These are phyloP conservation scores for Drymonia ruficornis DNA, from an alignment of 2,888 invertebrate genomes.

Conservation along the genomic window DNA sequence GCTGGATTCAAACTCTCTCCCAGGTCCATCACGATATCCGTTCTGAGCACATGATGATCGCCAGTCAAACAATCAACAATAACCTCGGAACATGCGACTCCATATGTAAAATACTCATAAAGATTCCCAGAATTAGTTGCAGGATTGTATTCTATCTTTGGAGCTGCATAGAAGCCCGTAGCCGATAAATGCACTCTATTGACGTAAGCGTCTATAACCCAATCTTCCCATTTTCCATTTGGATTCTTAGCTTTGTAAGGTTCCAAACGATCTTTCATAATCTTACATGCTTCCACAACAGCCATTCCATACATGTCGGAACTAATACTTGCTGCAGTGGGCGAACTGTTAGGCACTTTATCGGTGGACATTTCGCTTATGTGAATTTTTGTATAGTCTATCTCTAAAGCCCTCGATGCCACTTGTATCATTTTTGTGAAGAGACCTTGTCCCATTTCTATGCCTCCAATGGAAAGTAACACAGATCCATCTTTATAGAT, in stretches of 20 bases:
- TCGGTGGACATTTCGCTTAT: constrained; percentile 91
- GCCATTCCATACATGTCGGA: constrained; percentile 94
- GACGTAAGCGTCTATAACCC: constrained; percentile 89
- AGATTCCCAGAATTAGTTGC: constrained; percentile 87
- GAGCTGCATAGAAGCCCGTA: constrained; percentile 89
- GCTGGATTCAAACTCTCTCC: constrained; percentile 95
- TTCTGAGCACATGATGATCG: constrained; percentile 91
- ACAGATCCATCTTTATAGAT: constrained; percentile 93
- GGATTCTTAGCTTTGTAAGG: constrained; percentile 88
- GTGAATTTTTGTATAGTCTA: constrained; percentile 87
- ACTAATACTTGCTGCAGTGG: constrained; percentile 91
- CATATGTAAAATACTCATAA: constrained; percentile 92
- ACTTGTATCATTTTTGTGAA: constrained; percentile 96
- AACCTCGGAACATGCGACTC: constrained; percentile 92
- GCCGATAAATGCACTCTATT: constrained; percentile 89
- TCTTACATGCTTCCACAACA: constrained; percentile 89
- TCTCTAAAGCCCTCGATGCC: constrained; percentile 87
- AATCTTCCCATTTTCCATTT: constrained; percentile 90
- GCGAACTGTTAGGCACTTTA: constrained; percentile 92
- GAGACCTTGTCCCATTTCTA: constrained; percentile 96
- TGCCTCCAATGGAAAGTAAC: constrained; percentile 91
- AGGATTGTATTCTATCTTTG: constrained; percentile 86
- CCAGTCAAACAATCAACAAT: constrained; percentile 94
- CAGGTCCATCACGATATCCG: constrained; percentile 96
- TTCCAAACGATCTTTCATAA: constrained; percentile 86